phyloP scores from a whole-genome alignment of 2,888 invertebrate genomes.

The Tinea trinotella region DNA sequence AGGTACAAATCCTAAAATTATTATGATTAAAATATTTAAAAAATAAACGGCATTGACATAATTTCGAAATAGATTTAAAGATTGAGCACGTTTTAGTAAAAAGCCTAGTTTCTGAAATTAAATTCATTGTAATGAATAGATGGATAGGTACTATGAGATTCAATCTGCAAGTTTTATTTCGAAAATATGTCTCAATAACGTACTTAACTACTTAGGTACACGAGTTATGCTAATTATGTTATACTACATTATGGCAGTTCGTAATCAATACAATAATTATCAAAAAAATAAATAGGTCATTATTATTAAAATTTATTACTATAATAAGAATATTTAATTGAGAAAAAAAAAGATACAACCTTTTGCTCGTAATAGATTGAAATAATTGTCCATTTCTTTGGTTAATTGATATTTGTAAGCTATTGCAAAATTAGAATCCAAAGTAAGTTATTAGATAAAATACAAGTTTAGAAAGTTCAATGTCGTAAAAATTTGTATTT shows the following conservation, averaged over 20 bases:
- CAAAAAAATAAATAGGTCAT: slow-evolving; percentile 47
- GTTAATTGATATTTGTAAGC: neutral
- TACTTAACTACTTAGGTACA: neutral
- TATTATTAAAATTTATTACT: slow-evolving; percentile 3
- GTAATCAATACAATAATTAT: slow-evolving; percentile 35
- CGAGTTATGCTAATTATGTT: slow-evolving; percentile 4
- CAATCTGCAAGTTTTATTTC: neutral
- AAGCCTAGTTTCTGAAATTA: too few species aligned
- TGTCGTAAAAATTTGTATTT: too few species aligned
- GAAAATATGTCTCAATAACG: neutral
- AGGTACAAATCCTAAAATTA: neutral
- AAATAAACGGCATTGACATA: neutral
- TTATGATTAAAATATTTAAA: neutral
- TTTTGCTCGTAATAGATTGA: neutral
- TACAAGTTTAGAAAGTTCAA: too few species aligned
- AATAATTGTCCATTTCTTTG: slow-evolving; percentile 12
- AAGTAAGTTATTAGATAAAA: neutral
- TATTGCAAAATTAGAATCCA: neutral
- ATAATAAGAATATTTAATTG: neutral
- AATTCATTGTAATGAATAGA: too few species aligned
- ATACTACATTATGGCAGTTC: slow-evolving; percentile 54
- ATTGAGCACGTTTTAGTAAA: neutral
- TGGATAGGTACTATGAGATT: too few species aligned
- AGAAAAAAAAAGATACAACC: neutral
- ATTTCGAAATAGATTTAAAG: neutral